Base-by-base conservation (phyloP, 2,113 vertebrate genomes). In the Bubo blakistoni region DNA sequence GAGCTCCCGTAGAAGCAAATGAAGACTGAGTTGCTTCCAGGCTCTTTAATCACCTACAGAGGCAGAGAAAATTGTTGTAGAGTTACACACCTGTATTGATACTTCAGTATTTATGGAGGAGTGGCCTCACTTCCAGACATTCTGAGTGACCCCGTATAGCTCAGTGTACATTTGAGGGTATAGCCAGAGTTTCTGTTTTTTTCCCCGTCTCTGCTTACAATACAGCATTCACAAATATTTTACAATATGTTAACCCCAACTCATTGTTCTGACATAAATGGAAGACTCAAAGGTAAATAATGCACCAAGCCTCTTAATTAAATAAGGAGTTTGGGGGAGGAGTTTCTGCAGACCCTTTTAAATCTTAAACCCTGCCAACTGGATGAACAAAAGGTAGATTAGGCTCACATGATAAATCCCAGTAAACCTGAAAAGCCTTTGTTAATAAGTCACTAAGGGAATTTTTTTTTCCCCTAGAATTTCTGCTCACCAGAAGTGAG, bases 371-470 rank as follows among this genome's bases (percentile, higher is more conserved):
- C 91, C 73, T 97, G 88, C 73, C 92, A 96, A 96, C 95, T 85
- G 88, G 90, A 94, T 92, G 95, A 96, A 97, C 93, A 97, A 97
- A 97, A 97, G 93, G 90, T 97, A 97, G 94, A 96, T 97, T 97
- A 97, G 93, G 93, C 93, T 96, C 97, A 97, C 96, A 95, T 96
- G 86, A 92, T 97, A 97, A 94, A 95, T 95, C 91, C 94, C 88
- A 94, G 92, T 38, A 96, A 97, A 96, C 87, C 79, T 96, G 90
- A 95, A 97, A 97, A 96, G 94, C 86, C 66, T 97, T 94, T 91
- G 95, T 97, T 97, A 97, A 96, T 94, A 97, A 97, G 95, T 96
- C 96, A 95, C 95, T 86, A 80, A 95, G 85, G 77, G 87, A 96
- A 65, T 61, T 78, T 89, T 65, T 57, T 22, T 24, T 19, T 6